Evolutionary conservation across 2,888 invertebrate species (phyloP), one percentile per base, ranked within the genome.

Genomic region (Apeira syringaria): DNA sequence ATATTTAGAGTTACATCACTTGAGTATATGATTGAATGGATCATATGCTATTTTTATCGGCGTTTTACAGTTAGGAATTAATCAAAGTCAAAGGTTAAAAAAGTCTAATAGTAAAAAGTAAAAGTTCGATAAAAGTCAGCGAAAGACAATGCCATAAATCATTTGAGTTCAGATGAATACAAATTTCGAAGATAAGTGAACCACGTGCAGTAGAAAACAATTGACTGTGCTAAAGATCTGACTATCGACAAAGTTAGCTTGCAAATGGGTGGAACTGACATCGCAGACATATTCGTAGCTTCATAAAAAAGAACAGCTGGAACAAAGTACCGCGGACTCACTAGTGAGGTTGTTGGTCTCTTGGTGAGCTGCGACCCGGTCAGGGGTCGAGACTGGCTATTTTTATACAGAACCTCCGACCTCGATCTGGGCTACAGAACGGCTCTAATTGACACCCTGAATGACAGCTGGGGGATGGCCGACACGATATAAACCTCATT

Each of bases 401-500:
- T 44, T 38, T 34, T 44, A 34, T 17, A 7, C 10, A 4, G 22
- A 35, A 10, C 20, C 33, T 11, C 11, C 36, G 42, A 9, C 32
- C 29, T 10, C 24, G 22, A 25, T 31, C 36, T 32, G 37, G 36
- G 31, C 27, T 34, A 15, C 13, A 37, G 26, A 22, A 30, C 8
- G 15, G 22, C 9, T 8, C 24, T 38, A 30, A 44, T 44, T 44
- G 37, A 38, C 34, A 38, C 9, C 12, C 22, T 3, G 44, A 33
- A 11, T 25, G 33, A 44, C 33, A 11, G 26, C n/a, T 18, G n/a
- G n/a, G n/a, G n/a, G n/a, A n/a, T n/a, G n/a, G n/a, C n/a, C n/a
- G n/a, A n/a, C n/a, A n/a, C n/a, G n/a, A n/a, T n/a, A n/a, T n/a
- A n/a, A n/a, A n/a, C n/a, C n/a, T n/a, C n/a, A n/a, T n/a, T n/a